Evolutionary conservation across 2,888 invertebrate species (phyloP), one percentile per base, ranked within the genome.

Genomic region (Uloborus plumipes): DNA sequence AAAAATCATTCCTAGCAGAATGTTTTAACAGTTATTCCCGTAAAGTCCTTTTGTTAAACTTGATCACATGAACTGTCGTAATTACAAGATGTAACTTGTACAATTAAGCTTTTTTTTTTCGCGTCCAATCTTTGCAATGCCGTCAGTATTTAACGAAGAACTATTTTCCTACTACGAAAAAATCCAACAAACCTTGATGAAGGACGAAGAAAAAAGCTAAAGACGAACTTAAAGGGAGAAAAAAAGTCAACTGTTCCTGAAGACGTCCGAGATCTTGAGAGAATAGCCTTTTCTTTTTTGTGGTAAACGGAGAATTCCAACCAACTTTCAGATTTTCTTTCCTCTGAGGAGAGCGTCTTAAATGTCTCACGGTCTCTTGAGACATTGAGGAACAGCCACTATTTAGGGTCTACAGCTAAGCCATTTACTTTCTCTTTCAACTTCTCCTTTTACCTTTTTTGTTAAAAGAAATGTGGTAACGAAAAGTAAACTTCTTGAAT

Each of bases 381-480:
- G 77, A 70, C 61, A 47, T 16, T 47, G 58, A 61, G 53, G 70
- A 70, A 70, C 70, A 70, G 77, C 61, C 64, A 70, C 70, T 77
- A 77, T 77, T 77, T 77, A 70, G 70, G 70, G 53, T 53, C 62
- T 77, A 64, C 55, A 50, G 70, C 64, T 69, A 77, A 77, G 77
- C 77, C 77, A 77, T 70, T 77, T 77, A 77, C 70, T 39, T 69
- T 77, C 64, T 69, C 70, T 76, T 77, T 70, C 77, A 77, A 62
- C 69, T 53, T 70, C 62, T 77, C 62, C 62, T 77, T 69, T 70
- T 69, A 51, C 53, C 55, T 77, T 70, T 70, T 70, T 26, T 39
- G 39, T 22, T 39, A 62, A 53, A 66, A 31, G 49, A 39, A 26
- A 65, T 65, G 69, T 55, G 77, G 77, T 49, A 70, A 64, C 64